Conservation (phyloP, 2,797 vertebrate species). For the Ctenosaura bakeri region DNA sequence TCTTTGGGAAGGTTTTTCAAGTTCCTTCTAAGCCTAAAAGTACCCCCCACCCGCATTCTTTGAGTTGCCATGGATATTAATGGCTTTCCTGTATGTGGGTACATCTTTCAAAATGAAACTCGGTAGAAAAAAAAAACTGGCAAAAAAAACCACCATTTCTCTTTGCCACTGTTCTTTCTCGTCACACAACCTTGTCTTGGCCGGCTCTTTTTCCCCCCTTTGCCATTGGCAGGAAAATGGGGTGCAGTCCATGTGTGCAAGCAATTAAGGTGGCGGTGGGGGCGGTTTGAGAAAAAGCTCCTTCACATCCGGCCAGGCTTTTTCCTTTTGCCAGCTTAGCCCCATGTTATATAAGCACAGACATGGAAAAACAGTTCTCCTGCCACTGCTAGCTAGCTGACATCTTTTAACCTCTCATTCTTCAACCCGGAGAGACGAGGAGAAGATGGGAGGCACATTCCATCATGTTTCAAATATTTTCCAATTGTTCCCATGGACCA, state of each 20-base stretch:
- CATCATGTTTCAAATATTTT: not conserved
- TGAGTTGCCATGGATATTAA: slow-evolving; percentile 40
- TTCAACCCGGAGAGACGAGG: too few species aligned
- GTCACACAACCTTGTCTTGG: slow-evolving; percentile 24
- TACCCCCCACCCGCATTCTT: not conserved
- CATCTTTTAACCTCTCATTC: slow-evolving; percentile 18
- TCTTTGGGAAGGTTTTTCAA: not conserved
- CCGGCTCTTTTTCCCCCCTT: not conserved
- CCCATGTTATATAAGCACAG: not conserved
- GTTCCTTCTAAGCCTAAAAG: not conserved
- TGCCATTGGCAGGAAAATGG: not conserved
- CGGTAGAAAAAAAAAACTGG: not conserved
- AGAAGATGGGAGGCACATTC: not conserved
- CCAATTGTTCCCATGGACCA: not conserved
- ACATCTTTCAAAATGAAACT: slow-evolving; percentile 32
- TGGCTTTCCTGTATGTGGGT: slow-evolving; percentile 36
- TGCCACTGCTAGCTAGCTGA: not conserved
- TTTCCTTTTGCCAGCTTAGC: slow-evolving; percentile 11
- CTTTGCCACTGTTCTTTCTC: slow-evolving; percentile 38
- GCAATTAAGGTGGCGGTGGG: not conserved
- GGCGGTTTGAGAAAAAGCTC: not conserved
- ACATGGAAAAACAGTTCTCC: not conserved
- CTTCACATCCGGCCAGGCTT: not conserved
- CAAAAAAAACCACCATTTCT: not conserved
- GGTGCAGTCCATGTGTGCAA: not conserved